Base-by-base conservation (phyloP, 2,888 invertebrate species). In the Andrena bicolor region DNA sequence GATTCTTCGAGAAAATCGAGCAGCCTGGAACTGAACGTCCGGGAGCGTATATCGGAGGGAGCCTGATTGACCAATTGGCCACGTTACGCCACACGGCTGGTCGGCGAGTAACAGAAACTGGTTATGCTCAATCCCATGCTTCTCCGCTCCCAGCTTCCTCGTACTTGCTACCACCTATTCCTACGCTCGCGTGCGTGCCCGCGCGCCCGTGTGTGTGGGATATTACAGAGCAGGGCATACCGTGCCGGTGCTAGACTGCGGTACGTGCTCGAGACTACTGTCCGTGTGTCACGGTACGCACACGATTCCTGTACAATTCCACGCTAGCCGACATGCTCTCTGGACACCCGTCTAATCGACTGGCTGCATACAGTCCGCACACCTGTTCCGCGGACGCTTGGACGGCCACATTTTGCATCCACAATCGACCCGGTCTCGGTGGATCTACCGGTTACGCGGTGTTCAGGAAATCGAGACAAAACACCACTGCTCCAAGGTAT, bases 1-100 rank as follows among this genome's bases (percentile, higher is more conserved):
- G 78, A 76, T 86, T 82, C 79, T 82, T 87, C 77, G 76, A 73
- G 76, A 74, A 86, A 82, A 80, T 64, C 82, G 78, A 80, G 71
- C 76, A n/a, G 49, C 20, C 48, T 26, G 61, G 32, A 61, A 56
- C 56, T 32, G 72, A 41, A 64, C 64, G 51, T 26, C 51, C 4
- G 64, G 16, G 13, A n/a, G 63, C 26, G 72, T 48, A 69, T 70
- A 83, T 81, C 72, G 73, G 28, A 20, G 68, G 61, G 23, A 72
- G 68, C 16, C 58, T 77, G 87, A 90, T 89, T 86, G 90, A 86
- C 86, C 89, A 86, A 90, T 89, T 86, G 85, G 84, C 85, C 80
- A 80, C 80, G 85, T 83, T 84, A 83, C 83, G 78, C 76, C 79
- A 80, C 58, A 74, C 74, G 68, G 48, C 76, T 69, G 69, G 80